Evolutionary conservation across 2,797 vertebrate species (phyloP).

Genomic region (Acestrorhynchus altus): DNA sequence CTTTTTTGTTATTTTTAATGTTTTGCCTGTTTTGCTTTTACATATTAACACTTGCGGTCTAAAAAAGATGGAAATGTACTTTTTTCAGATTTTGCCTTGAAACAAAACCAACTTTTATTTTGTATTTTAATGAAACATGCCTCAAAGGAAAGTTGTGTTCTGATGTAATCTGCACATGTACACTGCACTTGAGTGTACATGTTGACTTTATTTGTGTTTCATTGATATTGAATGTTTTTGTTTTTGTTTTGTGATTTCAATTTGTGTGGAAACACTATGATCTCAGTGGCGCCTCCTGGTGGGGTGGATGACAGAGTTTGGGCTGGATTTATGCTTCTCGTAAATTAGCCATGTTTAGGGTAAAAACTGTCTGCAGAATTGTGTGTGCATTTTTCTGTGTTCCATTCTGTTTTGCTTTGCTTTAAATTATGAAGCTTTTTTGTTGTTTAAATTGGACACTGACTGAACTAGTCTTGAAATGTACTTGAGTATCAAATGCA

Average conservation of each 20-base stretch:
- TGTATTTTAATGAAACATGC: conserved; percentile 38
- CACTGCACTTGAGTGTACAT: conserved; percentile 32
- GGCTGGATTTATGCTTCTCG: conserved; percentile 19
- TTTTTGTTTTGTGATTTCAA: conserved; percentile 4
- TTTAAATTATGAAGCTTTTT: conserved; percentile 21
- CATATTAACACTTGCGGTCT: conserved; percentile 14
- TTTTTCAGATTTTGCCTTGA: conserved; percentile 26
- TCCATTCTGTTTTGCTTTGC: neutral
- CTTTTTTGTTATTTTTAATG: neutral
- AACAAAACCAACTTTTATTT: conserved; percentile 40
- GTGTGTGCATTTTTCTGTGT: conserved; percentile 2
- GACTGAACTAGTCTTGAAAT: conserved; percentile 38
- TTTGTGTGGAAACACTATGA: conserved; percentile 40
- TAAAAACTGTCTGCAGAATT: neutral
- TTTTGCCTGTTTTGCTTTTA: neutral
- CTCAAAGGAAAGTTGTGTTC: conserved; percentile 30
- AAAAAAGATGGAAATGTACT: neutral
- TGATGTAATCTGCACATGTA: conserved; percentile 33
- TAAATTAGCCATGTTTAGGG: conserved; percentile 26
- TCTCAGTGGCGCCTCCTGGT: conserved; percentile 48
- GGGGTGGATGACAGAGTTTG: conserved; percentile 37
- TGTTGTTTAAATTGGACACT: conserved; percentile 14
- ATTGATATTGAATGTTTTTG: conserved; percentile 41
- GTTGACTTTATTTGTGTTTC: conserved; percentile 37
- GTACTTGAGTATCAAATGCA: conserved; percentile 33